Evolutionary conservation across 2,797 vertebrate species (phyloP), one percentile per base, ranked within the genome.

Genomic region (Malurus leucopterus): DNA sequence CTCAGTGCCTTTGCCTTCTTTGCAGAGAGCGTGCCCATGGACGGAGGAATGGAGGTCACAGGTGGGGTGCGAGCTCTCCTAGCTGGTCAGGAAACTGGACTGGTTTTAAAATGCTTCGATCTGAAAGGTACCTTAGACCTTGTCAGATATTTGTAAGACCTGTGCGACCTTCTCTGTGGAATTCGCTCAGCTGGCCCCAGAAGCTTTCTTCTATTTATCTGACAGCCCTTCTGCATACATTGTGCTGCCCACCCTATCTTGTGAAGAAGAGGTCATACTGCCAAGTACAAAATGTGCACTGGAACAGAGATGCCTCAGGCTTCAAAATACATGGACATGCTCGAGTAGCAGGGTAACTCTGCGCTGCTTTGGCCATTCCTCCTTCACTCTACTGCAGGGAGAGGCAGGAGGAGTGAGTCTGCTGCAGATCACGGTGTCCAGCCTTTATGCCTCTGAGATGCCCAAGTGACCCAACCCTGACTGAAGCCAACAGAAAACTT

Each of bases 401-500:
- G 6, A 81, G 19, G 38, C 41, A 38, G 58, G 43, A 89, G 34
- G 81, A 79, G 30, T 0, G 2, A 86, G 49, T 29, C 55, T 12
- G 6, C 30, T 3, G 3, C 27, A 79, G 61, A 36, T 7, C 44
- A 71, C 34, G 9, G 17, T 19, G 27, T 32, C 23, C 68, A 61
- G 89, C 10, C 23, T 64, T 67, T 44, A 62, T 30, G 61, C 11
- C 26, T 58, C 13, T 61, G 74, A 79, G 65, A 71, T 34, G 43
- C 27, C 27, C 47, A 47, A 58, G 54, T 84, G 74, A 82, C 51
- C 50, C 44, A 84, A 6, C 13, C 36, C 13, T 0, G 6, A 40
- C 36, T 41, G 47, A 80, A 88, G 43, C 32, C 81, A 58, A 68
- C 10, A 77, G 29, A 81, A 87, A 81, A 80, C 23, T 86, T 17